A percentile compares a stretch with the other conserved stretches of the same genome.
These are phyloP conservation scores for Oxygymnocypris stewartii DNA, from an alignment of 2,113 vertebrate species.

Conservation along the genomic window DNA sequence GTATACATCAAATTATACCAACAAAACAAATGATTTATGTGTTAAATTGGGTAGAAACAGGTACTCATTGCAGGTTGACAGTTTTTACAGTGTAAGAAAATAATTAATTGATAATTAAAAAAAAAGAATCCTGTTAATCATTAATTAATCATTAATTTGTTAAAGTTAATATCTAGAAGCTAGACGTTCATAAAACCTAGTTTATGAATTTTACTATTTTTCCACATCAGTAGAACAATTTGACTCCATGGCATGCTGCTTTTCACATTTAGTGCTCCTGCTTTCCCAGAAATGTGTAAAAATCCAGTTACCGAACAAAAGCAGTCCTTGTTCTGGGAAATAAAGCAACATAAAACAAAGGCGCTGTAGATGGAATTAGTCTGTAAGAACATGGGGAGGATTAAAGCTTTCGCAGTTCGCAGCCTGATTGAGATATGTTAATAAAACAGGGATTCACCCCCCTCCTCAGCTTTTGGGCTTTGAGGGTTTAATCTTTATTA, in stretches of 20 bases:
- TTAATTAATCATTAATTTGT: background rate
- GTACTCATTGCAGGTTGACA: background rate
- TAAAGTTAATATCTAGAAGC: background rate
- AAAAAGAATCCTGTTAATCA: background rate
- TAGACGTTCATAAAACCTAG: background rate
- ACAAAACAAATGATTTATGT: background rate
- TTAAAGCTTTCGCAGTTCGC: conserved; percentile 66
- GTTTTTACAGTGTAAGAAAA: background rate
- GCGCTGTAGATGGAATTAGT: conserved; percentile 48
- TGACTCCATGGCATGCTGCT: background rate
- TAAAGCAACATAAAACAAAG: conserved; percentile 46
- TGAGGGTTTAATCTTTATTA: conserved; percentile 99
- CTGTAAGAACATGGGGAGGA: conserved; percentile 48
- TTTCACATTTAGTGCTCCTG: background rate
- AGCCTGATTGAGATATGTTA: conserved; percentile 83
- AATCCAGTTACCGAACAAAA: conserved; percentile 33
- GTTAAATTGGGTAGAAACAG: background rate
- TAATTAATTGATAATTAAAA: too few relatives aligned
- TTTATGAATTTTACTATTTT: background rate
- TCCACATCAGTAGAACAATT: background rate
- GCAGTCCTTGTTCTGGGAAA: background rate
- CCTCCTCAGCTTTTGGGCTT: conserved; percentile 76
- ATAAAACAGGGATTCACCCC: conserved; percentile 83
- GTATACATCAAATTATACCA: background rate
- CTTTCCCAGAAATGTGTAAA: background rate